A percentile compares a stretch with the other conserved stretches of the same genome.
Evolutionary conservation across 2,113 vertebrate species (phyloP).

Genomic region (Furnarius figulus): DNA sequence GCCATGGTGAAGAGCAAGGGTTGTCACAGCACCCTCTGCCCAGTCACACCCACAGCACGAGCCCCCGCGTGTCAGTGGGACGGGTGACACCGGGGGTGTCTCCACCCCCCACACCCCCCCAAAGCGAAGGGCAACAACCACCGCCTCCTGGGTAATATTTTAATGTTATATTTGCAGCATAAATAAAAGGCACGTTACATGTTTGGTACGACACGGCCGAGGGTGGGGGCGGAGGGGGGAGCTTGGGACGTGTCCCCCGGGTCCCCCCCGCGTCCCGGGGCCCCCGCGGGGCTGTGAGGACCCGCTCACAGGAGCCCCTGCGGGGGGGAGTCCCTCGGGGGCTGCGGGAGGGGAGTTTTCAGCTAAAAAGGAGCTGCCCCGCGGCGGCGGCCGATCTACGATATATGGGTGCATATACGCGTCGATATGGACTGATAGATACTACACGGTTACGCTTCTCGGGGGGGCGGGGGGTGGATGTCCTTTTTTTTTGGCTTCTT

Average conservation of each 20-base stretch:
- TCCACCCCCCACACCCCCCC: not conserved
- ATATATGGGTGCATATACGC: not conserved
- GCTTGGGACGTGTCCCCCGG: not conserved
- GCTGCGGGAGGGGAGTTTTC: not conserved
- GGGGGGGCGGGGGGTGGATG: not conserved
- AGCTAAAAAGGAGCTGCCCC: not conserved
- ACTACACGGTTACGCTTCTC: not conserved
- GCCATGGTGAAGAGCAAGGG: too few species aligned
- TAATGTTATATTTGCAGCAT: constrained; percentile 80
- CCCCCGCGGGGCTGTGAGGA: constrained; percentile 66
- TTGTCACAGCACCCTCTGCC: not conserved
- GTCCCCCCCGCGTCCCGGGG: not conserved
- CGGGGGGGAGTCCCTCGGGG: not conserved
- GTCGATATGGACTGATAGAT: constrained; percentile 12
- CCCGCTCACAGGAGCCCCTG: constrained; percentile 73
- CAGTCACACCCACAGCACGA: not conserved
- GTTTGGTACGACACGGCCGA: constrained; percentile 53
- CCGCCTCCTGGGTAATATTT: constrained; percentile 69
- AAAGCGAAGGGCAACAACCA: not conserved
- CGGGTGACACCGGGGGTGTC: not conserved
- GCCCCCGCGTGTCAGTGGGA: not conserved
- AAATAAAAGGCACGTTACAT: constrained; percentile 81
- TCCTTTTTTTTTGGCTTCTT: not conserved
- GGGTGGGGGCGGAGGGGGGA: not conserved
- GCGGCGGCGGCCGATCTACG: not conserved